Evolutionary conservation across 2,113 vertebrate genomes (phyloP), one percentile per base, ranked within the genome.

Genomic region (Daphoenositta chrysoptera): DNA sequence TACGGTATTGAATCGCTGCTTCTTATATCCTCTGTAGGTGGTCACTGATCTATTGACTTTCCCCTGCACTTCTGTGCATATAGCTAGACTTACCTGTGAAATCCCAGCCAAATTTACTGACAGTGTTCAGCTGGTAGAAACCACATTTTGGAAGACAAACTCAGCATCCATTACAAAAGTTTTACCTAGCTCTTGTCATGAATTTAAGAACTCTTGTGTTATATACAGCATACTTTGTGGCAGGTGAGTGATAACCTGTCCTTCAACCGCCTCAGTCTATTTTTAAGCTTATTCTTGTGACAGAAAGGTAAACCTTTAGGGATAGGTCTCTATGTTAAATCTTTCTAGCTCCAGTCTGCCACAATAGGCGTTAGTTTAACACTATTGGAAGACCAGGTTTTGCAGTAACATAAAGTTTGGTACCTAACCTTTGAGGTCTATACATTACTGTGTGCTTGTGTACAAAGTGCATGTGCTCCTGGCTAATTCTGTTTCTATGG

Each of bases 321-420:
- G 28, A 69, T 18, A 87, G 33, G 7, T 79, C 22, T 71, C 40
- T 65, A 3, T 63, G 37, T 75, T 81, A 85, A 85, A 77, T 70
- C 31, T 39, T 54, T 94, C 84, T 89, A 60, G 21, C 31, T 91
- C 57, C 37, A 68, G 42, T 39, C 63, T 95, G 71, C 50, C 22
- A 75, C 37, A 80, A 15, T 40, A 72, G n/a, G 44, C 79, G 53
- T 95, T 95, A 40, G 94, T 96, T 94, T 97, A 96, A 90, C 57
- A 73, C 69, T 94, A 56, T n/a, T 87, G 89, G 91, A 95, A 95
- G 77, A 51, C 64, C 80, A 93, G 64, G 19, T 96, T 96, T 97
- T 82, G 26, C 65, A 53, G 23, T 8, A 93, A 18, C 23, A 8
- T 71, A 37, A 63, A 33, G 53, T 84, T 79, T 77, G 15, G 15